These are phyloP conservation scores for Poecilobothrus nobilitatus DNA, from an alignment of 2,888 invertebrate genomes.

Conservation along the genomic window DNA sequence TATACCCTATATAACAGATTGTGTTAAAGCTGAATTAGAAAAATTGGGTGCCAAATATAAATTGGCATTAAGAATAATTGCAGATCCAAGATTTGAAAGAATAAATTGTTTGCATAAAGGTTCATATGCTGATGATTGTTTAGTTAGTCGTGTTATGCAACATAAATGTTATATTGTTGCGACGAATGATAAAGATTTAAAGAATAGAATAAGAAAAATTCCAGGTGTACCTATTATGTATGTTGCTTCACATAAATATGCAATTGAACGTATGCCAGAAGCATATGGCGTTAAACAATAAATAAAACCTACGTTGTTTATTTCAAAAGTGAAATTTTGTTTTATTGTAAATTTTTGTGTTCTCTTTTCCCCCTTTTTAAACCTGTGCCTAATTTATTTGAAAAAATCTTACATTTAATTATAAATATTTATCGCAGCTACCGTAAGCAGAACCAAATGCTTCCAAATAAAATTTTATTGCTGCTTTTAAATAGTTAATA, in stretches of 20 bases:
- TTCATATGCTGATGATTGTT: conserved; percentile 97
- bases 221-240: conserved; percentile 99
- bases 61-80: conserved; percentile 87
- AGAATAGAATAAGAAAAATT: conserved; percentile 89
- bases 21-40: conserved; percentile 94
- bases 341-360: too few species aligned
- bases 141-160: conserved; percentile 91
- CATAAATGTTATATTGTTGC: conserved; percentile 99
- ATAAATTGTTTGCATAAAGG: conserved; percentile 93
- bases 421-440: too few species aligned
- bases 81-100: conserved; percentile 88
- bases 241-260: conserved; percentile 83
- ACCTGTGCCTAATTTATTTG: too few species aligned
- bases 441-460: too few species aligned
- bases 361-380: too few species aligned
- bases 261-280: conserved; percentile 98
- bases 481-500: too few species aligned
- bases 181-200: conserved; percentile 96
- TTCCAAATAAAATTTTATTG: too few species aligned
- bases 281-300: conserved; percentile 74
- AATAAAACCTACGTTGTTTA: background rate
- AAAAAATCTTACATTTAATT: too few species aligned
- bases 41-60: conserved; percentile 93
- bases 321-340: background rate
- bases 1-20: conserved; percentile 96